Conservation (phyloP, 2,888 invertebrate species). For the Monochamus alternatus region DNA sequence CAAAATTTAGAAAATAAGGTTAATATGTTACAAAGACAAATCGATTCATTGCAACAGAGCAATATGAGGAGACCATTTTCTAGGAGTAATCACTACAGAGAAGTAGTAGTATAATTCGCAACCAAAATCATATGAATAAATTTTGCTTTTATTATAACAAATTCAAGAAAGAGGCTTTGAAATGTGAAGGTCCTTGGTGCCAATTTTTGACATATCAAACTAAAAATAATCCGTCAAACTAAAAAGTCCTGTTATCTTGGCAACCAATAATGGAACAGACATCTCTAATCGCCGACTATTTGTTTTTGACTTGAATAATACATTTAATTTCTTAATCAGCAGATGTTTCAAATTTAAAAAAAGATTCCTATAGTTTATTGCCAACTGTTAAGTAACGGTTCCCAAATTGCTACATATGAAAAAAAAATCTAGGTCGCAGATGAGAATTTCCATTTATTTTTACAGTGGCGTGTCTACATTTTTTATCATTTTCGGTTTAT, state of each 20-base stretch:
- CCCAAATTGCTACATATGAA: too few relatives aligned
- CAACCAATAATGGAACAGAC: background rate
- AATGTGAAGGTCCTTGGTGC: background rate
- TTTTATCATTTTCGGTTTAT: too few relatives aligned
- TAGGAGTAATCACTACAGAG: background rate
- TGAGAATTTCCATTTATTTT: too few relatives aligned
- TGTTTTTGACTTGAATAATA: background rate
- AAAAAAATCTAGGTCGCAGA: too few relatives aligned
- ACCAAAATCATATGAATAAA: background rate
- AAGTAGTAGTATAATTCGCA: background rate
- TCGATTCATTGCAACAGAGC: background rate
- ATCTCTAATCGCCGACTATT: background rate
- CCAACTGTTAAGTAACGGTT: too few relatives aligned
- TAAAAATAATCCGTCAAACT: background rate
- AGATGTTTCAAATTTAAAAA: background rate
- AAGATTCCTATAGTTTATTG: too few relatives aligned
- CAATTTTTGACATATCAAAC: background rate
- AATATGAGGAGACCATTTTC: background rate
- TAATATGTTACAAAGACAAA: background rate
- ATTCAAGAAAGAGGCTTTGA: background rate
- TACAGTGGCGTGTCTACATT: too few relatives aligned
- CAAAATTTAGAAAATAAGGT: background rate
- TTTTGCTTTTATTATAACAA: background rate
- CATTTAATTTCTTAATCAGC: background rate
- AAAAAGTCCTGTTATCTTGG: background rate